A percentile compares a stretch with the other conserved stretches of the same genome.
Evolutionary conservation across 2,888 invertebrate genomes (phyloP).

Genomic region (Acanthosepion lycidas): DNA sequence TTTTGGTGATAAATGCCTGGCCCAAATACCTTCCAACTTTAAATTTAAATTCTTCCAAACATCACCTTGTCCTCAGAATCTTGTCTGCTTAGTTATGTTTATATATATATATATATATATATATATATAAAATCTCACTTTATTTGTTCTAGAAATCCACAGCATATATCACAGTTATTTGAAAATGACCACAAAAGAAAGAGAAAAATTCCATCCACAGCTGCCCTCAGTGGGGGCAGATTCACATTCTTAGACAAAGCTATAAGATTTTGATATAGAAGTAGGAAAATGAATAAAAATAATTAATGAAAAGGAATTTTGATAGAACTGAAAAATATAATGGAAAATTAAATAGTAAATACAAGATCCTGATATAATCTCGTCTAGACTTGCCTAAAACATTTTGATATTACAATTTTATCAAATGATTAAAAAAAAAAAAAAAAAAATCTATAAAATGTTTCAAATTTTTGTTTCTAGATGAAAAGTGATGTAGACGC

Average conservation of each 20-base stretch:
- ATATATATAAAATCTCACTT: neutral
- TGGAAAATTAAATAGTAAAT: too few species aligned
- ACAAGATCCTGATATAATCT: too few species aligned
- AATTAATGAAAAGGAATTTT: neutral
- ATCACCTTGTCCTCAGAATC: neutral
- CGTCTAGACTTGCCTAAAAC: too few species aligned
- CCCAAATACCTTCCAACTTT: neutral
- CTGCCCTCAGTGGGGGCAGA: neutral
- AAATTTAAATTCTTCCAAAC: neutral
- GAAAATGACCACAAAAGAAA: constrained; percentile 25
- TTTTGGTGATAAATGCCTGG: neutral
- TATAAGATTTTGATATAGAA: neutral
- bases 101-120: too few species aligned
- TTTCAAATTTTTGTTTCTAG: constrained; percentile 8
- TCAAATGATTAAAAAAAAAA: neutral
- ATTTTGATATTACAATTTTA: neutral
- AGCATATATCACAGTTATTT: constrained; percentile 45
- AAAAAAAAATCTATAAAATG: too few species aligned
- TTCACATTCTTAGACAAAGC: neutral
- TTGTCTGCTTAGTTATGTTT: neutral
- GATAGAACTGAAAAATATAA: too few species aligned
- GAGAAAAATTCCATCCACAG: neutral
- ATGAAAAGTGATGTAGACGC: neutral
- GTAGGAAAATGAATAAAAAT: neutral
- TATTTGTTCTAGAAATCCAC: neutral